phyloP scores from a whole-genome alignment of 37 sponge, comb jelly and placozoan species.

The Ephydatia muelleri region DNA sequence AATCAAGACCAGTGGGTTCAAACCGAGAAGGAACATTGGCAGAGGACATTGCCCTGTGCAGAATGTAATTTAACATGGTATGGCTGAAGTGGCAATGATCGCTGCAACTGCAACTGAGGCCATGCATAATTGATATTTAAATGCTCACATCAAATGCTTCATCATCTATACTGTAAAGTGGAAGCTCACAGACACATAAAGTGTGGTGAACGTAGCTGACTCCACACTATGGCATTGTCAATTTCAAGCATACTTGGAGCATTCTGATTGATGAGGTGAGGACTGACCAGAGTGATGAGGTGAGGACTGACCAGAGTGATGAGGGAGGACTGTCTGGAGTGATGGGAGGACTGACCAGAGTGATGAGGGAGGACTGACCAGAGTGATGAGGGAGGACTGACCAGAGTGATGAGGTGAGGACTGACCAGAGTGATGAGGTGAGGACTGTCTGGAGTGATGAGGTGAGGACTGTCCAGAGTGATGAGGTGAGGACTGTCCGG shows the following conservation, averaged over 20 bases:
- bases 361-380: background rate
- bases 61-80: too few relatives aligned
- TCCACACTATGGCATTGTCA: background rate
- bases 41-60: too few relatives aligned
- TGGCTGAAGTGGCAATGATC: too few relatives aligned
- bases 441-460: too few relatives aligned
- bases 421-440: background rate
- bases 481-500: background rate
- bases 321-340: background rate
- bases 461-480: background rate
- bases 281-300: background rate
- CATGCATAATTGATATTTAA: too few relatives aligned
- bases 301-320: background rate
- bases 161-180: background rate
- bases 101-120: too few relatives aligned
- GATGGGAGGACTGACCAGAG: background rate
- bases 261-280: background rate
- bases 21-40: too few relatives aligned
- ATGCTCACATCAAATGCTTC: background rate
- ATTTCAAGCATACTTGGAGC: background rate
- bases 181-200: background rate
- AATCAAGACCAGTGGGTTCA: too few relatives aligned
- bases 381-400: background rate
- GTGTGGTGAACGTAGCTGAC: background rate
- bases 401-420: background rate